These are phyloP conservation scores for Pardalotus punctatus DNA, from an alignment of 2,113 vertebrate genomes.

Conservation along the genomic window DNA sequence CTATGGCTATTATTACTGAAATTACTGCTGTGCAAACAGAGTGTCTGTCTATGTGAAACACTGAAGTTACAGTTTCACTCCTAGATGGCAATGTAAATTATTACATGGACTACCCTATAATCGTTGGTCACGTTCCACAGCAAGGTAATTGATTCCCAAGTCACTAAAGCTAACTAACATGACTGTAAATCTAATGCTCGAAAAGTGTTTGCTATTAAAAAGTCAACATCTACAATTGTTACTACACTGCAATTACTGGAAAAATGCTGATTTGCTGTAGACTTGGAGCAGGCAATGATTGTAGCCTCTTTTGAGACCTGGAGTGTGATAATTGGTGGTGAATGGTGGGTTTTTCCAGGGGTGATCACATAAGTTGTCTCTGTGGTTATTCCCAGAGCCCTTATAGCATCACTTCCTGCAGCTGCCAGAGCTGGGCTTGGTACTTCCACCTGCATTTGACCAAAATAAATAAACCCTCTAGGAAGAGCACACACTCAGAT, in stretches of 20 bases:
- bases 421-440: background rate
- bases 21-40: conserved; percentile 8
- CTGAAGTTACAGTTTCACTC: conserved; percentile 12
- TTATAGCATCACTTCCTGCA: background rate
- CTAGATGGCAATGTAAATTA: conserved; percentile 39
- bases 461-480: background rate
- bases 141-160: conserved; percentile 59
- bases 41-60: background rate
- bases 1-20: background rate
- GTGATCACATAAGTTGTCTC: background rate
- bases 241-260: conserved; percentile 27
- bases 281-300: conserved; percentile 19
- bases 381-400: background rate
- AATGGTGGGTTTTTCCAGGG: conserved; percentile 3
- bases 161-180: conserved; percentile 53
- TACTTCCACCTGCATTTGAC: background rate
- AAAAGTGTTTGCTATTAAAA: conserved; percentile 47
- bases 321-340: conserved; percentile 12
- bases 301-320: conserved; percentile 10
- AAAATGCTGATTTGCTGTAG: conserved; percentile 35
- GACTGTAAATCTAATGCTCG: conserved; percentile 40
- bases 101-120: conserved; percentile 34
- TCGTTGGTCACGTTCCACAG: conserved; percentile 38
- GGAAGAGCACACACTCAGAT: background rate
- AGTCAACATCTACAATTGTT: conserved; percentile 53